Evolutionary conservation across 1,140 invertebrate species (phyloP).

Genomic region (Heterodera carotae): DNA sequence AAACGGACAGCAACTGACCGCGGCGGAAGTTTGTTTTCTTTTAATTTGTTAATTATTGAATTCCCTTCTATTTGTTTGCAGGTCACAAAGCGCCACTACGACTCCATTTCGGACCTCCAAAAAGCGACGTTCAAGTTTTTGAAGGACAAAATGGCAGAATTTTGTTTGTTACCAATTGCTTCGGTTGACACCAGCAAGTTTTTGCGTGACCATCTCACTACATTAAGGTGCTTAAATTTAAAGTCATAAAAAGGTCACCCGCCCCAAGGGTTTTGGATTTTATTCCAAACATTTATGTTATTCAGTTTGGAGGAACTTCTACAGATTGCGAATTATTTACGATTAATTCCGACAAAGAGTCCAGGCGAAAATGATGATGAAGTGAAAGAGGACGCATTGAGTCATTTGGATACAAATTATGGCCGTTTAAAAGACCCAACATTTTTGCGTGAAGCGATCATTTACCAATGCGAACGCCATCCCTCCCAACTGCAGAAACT

Average conservation of each 20-base stretch:
- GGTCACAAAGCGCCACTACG: conserved; percentile 81
- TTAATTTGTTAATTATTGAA: conserved; percentile 6
- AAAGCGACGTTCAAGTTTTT: conserved; percentile 87
- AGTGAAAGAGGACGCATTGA: conserved; percentile 69
- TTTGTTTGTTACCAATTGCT: conserved; percentile 88
- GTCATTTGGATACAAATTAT: conserved; percentile 30
- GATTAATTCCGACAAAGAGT: conserved; percentile 76
- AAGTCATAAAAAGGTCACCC: not conserved
- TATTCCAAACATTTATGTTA: not conserved
- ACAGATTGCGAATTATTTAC: conserved; percentile 79
- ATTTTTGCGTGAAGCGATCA: conserved; percentile 61
- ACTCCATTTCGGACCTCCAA: conserved; percentile 69
- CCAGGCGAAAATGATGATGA: conserved; percentile 72
- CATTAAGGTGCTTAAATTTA: conserved; percentile 70
- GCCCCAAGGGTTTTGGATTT: no score
- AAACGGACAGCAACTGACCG: conserved; percentile 87
- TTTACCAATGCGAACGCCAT: conserved; percentile 82
- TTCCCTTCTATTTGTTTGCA: conserved; percentile 67
- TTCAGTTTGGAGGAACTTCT: conserved; percentile 72
- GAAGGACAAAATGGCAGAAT: conserved; percentile 73
- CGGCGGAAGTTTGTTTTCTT: conserved; percentile 70
- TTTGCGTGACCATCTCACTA: conserved; percentile 82
- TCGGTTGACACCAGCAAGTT: conserved; percentile 84
- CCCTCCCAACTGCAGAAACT: conserved; percentile 88
- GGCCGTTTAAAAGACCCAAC: conserved; percentile 24